phyloP scores from a whole-genome alignment of 2,113 vertebrate genomes.

The Nannobrachium achirus region DNA sequence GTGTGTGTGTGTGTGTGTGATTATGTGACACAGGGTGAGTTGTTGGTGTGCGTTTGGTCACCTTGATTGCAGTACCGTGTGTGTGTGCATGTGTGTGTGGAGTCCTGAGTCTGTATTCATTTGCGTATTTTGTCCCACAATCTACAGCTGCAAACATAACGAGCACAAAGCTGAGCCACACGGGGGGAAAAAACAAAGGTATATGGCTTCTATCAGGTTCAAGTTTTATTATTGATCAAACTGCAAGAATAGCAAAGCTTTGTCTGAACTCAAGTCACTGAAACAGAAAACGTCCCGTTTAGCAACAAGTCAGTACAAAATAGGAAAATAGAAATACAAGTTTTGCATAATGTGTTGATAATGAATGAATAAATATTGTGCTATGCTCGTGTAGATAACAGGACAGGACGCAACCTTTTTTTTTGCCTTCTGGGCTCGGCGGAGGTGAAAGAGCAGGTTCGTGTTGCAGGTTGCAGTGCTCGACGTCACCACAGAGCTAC shows the following conservation, averaged over 20 bases:
- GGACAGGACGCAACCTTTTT: slow-evolving; percentile 1
- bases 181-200: slow-evolving; percentile 24
- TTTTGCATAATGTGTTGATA: slow-evolving; percentile 27
- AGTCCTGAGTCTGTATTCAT: too few relatives aligned
- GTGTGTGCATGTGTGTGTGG: neutral
- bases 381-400: slow-evolving; percentile 40
- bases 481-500: slow-evolving; percentile 8
- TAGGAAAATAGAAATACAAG: neutral
- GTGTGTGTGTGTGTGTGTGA: neutral
- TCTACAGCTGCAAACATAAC: slow-evolving; percentile 39
- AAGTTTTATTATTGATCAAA: slow-evolving; percentile 23
- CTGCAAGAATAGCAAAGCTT: neutral
- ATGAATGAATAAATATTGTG: slow-evolving; percentile 23
- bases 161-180: slow-evolving; percentile 45
- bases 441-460: slow-evolving; percentile 19
- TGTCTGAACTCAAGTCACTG: neutral
- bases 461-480: slow-evolving; percentile 38
- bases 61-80: too few relatives aligned
- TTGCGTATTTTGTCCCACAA: slow-evolving; percentile 2
- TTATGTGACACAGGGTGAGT: too few relatives aligned
- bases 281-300: slow-evolving; percentile 9
- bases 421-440: slow-evolving; percentile 9
- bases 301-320: slow-evolving; percentile 12
- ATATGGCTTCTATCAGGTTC: slow-evolving; percentile 39
- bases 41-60: neutral